Conservation (phyloP, 2,888 invertebrate genomes). For the Cotesia congregata region DNA sequence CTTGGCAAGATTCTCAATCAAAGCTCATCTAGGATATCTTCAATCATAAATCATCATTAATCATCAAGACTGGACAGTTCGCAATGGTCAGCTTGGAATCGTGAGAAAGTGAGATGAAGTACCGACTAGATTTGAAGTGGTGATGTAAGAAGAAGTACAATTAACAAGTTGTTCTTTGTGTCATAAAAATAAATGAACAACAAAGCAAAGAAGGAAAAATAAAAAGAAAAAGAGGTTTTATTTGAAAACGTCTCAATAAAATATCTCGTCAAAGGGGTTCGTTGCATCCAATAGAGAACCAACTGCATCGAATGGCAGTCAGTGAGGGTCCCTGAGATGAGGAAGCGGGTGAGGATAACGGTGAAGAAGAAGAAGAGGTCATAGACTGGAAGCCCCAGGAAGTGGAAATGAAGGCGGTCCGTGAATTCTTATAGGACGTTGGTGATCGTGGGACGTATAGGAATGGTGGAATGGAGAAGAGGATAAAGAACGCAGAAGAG, state of each 20-base stretch:
- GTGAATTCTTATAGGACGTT: constrained; percentile 35
- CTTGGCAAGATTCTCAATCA: too few species aligned
- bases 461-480: constrained; percentile 31
- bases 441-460: constrained; percentile 27
- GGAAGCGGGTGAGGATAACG: not conserved
- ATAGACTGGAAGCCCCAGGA: constrained; percentile 10
- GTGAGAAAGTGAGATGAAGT: constrained; percentile 8
- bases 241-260: constrained; percentile 21
- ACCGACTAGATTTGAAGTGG: not conserved
- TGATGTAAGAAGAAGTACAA: not conserved
- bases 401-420: constrained; percentile 36
- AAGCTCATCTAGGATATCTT: too few species aligned
- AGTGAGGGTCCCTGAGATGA: not conserved
- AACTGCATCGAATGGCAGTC: constrained; percentile 19
- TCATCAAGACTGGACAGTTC: too few species aligned
- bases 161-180: constrained; percentile 1
- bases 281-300: constrained; percentile 20
- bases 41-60: too few species aligned
- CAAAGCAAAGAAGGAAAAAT: not conserved
- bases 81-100: too few species aligned
- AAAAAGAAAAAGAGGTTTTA: constrained; percentile 8
- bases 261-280: constrained; percentile 22
- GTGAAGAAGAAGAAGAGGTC: constrained; percentile 1
- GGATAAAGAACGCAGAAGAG: constrained; percentile 37
- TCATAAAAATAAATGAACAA: not conserved